Evolutionary conservation across 2,797 vertebrate genomes (phyloP), one percentile per base, ranked within the genome.

Genomic region (Ciconia nigra): DNA sequence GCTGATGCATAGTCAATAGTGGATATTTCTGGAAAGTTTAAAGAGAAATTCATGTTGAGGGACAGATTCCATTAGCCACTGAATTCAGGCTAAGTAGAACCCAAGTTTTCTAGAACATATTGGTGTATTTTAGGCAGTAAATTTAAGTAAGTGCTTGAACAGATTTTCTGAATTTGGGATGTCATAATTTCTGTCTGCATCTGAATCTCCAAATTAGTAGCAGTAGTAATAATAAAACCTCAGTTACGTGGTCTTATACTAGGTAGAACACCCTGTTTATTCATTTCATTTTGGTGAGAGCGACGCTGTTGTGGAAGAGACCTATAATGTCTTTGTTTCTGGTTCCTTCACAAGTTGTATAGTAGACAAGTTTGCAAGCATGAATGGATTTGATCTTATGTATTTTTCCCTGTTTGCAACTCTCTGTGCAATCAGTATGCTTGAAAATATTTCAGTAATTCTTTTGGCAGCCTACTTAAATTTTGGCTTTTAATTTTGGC

Each of bases 241-340:
- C 0, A 2, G 21, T 55, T 61, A 41, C 0, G 0, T 25, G 7
- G 22, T 11, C 14, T 90, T 80, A 41, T 8, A 28, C 1, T 31
- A 52, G 15, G 33, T 49, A 82, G 71, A 41, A 61, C 18, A 24
- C 24, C 58, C 15, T 54, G 9, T 33, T 87, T 57, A 10, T 35
- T 87, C 29, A 18, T 8, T 33, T 57, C 11, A 15, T 78, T 85
- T 92, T 89, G 37, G 33, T n/a, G 55, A 85, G 26, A 51, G 11
- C 0, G 7, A 16, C 11, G 4, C 31, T 80, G 35, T 12, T 52
- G 44, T 59, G 35, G 52, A 72, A 81, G 57, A 82, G 14, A 70
- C 33, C 15, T 67, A 2, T 19, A 55, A 80, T 13, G 9, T 74
- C 26, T 88, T 63, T 58, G 5, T 41, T 82, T 83, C 54, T 47